Percentiles rank a stretch among this genome's conserved stretches.
phyloP scores from a whole-genome alignment of 2,797 vertebrate genomes.

The Ctenochaetus hawaiiensis region DNA sequence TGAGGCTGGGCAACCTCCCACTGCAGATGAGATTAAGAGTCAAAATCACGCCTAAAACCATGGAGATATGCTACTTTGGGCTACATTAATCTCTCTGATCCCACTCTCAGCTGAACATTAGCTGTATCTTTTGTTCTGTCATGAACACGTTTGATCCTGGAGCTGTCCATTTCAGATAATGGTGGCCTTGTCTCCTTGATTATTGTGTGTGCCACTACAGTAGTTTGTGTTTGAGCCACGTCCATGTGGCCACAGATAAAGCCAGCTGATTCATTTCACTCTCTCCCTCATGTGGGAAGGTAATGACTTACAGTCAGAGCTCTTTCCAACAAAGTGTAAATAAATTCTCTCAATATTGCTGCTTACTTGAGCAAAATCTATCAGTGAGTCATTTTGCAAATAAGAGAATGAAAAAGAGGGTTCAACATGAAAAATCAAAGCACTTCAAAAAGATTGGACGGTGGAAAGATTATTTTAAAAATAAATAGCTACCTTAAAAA shows the following conservation, averaged over 20 bases:
- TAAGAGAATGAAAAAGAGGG: neutral
- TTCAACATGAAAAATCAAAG: neutral
- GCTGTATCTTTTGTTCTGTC: slow-evolving; percentile 37
- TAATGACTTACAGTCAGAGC: slow-evolving; percentile 42
- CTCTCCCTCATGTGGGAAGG: slow-evolving; percentile 48
- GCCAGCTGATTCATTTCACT: slow-evolving; percentile 48
- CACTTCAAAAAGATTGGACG: neutral
- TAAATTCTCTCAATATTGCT: slow-evolving; percentile 17
- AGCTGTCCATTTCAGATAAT: slow-evolving; percentile 48
- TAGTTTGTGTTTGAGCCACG: slow-evolving; percentile 31
- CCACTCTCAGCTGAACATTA: slow-evolving; percentile 43
- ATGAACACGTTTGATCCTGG: slow-evolving; percentile 37
- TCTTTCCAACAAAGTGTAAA: slow-evolving; percentile 41
- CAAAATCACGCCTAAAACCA: slow-evolving; percentile 36
- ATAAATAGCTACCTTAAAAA: neutral
- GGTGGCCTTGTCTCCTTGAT: slow-evolving; percentile 26
- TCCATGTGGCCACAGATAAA: slow-evolving; percentile 51
- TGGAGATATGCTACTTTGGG: slow-evolving; percentile 30
- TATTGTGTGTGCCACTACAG: slow-evolving; percentile 40
- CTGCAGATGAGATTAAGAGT: slow-evolving; percentile 27
- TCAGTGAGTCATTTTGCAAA: slow-evolving; percentile 36
- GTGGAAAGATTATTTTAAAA: neutral
- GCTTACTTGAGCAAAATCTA: slow-evolving; percentile 18
- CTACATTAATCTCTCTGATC: slow-evolving; percentile 51
- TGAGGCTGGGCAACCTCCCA: slow-evolving; percentile 12